These are phyloP conservation scores for Saturnia japonica DNA, from an alignment of 2,888 invertebrate species.

Conservation along the genomic window DNA sequence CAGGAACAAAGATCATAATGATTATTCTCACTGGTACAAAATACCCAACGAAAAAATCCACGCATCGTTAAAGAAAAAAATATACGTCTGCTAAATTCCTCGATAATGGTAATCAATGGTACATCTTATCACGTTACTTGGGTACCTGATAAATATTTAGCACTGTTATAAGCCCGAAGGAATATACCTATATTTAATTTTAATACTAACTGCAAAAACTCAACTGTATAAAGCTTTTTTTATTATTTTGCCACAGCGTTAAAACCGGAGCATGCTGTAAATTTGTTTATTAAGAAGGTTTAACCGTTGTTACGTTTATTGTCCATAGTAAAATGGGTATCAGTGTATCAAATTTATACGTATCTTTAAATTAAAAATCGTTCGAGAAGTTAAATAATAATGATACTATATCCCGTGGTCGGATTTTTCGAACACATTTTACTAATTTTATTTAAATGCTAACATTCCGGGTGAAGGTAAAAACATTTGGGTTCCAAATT, in stretches of 20 bases:
- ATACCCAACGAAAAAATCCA: no score
- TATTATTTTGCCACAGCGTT: background rate
- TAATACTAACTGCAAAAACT: background rate
- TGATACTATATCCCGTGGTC: background rate
- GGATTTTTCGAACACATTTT: background rate
- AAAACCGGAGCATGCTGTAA: conserved; percentile 35
- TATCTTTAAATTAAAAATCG: background rate
- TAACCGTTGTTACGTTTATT: conserved; percentile 40
- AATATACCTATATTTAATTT: background rate
- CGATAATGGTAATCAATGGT: no score
- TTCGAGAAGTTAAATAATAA: background rate
- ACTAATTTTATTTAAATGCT: no score
- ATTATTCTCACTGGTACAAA: no score
- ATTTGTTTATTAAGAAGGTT: conserved; percentile 48
- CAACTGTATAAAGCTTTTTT: background rate
- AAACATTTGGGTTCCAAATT: no score
- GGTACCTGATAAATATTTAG: no score
- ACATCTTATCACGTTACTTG: no score
- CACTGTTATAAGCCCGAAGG: no score
- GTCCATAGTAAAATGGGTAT: background rate
- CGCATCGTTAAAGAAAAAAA: no score
- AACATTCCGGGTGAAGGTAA: no score
- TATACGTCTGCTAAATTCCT: no score
- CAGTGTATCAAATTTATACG: conserved; percentile 8
- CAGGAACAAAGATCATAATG: no score